phyloP scores from a whole-genome alignment of 2,888 invertebrate species.

The Nomada ruficornis region DNA sequence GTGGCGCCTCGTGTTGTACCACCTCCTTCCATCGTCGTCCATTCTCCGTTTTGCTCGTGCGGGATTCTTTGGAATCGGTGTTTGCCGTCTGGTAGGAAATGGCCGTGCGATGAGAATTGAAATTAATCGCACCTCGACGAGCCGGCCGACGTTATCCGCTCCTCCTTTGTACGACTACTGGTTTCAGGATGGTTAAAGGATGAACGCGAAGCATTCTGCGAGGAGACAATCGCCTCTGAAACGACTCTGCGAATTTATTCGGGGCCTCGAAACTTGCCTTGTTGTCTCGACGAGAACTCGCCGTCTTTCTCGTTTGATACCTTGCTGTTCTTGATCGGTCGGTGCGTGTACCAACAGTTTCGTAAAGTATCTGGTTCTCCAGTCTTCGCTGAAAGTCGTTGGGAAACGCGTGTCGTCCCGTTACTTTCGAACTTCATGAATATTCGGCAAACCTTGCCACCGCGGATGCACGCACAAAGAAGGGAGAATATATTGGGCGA shows the following conservation, averaged over 20 bases:
- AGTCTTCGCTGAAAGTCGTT: slow-evolving; percentile 8
- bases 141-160: slow-evolving; percentile 14
- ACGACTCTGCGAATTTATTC: slow-evolving; percentile 20
- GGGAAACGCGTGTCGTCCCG: slow-evolving; percentile 39
- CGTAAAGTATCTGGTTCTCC: neutral
- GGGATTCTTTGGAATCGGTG: slow-evolving; percentile 69
- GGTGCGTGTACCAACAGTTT: neutral
- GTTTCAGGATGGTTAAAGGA: slow-evolving; percentile 38
- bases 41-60: slow-evolving; percentile 41
- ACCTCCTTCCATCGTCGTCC: slow-evolving; percentile 16
- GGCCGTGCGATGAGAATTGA: slow-evolving; percentile 76
- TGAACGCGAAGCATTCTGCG: slow-evolving; percentile 4
- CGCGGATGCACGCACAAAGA: slow-evolving; percentile 6
- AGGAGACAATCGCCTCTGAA: slow-evolving; percentile 4
- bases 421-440: slow-evolving; percentile 55
- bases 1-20: slow-evolving; percentile 63
- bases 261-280: slow-evolving; percentile 18
- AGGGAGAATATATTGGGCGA: neutral
- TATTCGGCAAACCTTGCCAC: slow-evolving; percentile 34
- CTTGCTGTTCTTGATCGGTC: slow-evolving; percentile 1
- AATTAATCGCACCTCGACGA: slow-evolving; percentile 71
- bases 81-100: slow-evolving; percentile 71
- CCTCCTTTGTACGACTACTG: slow-evolving; percentile 51
- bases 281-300: slow-evolving; percentile 13
- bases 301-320: neutral